Base-by-base conservation (phyloP, 2,113 vertebrate genomes). In the Fukomys damarensis region DNA sequence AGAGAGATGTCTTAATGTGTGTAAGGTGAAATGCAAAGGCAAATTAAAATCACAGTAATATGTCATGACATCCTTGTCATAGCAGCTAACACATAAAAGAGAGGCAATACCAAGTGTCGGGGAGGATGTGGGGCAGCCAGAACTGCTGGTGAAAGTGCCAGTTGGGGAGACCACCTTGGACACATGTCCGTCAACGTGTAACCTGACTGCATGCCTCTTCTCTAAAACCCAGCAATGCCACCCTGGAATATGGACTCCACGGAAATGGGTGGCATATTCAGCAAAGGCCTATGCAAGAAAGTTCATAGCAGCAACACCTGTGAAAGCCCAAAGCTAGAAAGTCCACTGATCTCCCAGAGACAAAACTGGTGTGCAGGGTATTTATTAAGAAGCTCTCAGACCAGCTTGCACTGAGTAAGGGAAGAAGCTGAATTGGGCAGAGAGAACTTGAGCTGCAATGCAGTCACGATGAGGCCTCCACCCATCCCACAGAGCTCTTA, bases 401-500 rank as follows among this genome's bases (percentile, higher is more conserved):
- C 46, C 38, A 8, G 38, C 68, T 32, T 12, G 1, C 0, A 19
- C 0, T 5, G 20, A 28, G 3, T 2, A 10, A 24, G 5, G 7
- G 5, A 28, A 46, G 41, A 17, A 52, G 14, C n/a, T 79, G 35
- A 28, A 61, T 5, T 52, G 28, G 52, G 9, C 41, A 70, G 35
- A 72, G 35, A 63, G 54, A n/a, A 72, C 4, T 17, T 13, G 28
- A 3, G 2, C 30, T 24, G 41, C 28, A 46, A 3, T 20, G 19
- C 26, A 52, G 14, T 59, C 52, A 52, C 28, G 3, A 52, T 24
- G 6, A 41, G 26, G 35, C 43, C 63, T 80, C 14, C 13, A 41
- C 5, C 0, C 13, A 72, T 12, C 63, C 38, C 74, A 32, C 1
- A 8, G 22, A 83, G 43, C 66, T 30, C n/a, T 81, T 4, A 76